These are phyloP conservation scores for Morphnarchus princeps DNA, from an alignment of 2,113 vertebrate species.

Conservation along the genomic window DNA sequence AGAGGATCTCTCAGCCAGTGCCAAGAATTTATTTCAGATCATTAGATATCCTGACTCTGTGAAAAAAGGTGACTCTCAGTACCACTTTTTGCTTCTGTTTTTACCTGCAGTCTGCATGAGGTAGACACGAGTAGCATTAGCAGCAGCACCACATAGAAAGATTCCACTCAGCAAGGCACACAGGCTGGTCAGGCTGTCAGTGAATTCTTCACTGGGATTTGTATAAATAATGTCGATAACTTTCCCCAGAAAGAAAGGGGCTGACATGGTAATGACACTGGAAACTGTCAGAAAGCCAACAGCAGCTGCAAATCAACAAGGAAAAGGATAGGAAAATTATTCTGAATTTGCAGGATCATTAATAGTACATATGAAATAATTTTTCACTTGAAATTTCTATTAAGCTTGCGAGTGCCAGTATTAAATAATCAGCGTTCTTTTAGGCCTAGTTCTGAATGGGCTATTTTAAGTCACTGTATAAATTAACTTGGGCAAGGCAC, in stretches of 20 bases:
- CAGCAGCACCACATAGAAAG: constrained; percentile 89
- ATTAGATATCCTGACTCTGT: neutral
- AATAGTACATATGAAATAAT: neutral
- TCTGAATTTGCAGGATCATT: neutral
- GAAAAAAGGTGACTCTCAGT: neutral
- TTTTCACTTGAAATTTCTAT: neutral
- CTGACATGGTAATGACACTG: constrained; percentile 95
- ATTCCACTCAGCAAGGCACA: constrained; percentile 84
- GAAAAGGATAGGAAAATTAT: neutral
- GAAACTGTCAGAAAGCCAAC: constrained; percentile 90
- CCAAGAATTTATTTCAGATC: neutral
- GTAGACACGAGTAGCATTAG: constrained; percentile 91
- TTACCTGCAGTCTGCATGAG: constrained; percentile 95
- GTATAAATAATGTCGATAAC: constrained; percentile 93
- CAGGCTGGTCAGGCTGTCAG: constrained; percentile 77
- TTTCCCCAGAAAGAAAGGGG: constrained; percentile 91
- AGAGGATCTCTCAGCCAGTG: neutral
- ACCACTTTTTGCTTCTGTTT: neutral
- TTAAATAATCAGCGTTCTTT: neutral
- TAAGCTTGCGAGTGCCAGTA: neutral
- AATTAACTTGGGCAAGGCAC: neutral
- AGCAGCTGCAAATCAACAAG: constrained; percentile 76
- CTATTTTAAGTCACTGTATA: neutral
- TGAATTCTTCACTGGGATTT: constrained; percentile 72
- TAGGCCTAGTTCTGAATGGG: neutral